Percentiles rank a stretch among this genome's conserved stretches.
Evolutionary conservation across 2,113 vertebrate genomes (phyloP).

Genomic region (Notothenia rossii): DNA sequence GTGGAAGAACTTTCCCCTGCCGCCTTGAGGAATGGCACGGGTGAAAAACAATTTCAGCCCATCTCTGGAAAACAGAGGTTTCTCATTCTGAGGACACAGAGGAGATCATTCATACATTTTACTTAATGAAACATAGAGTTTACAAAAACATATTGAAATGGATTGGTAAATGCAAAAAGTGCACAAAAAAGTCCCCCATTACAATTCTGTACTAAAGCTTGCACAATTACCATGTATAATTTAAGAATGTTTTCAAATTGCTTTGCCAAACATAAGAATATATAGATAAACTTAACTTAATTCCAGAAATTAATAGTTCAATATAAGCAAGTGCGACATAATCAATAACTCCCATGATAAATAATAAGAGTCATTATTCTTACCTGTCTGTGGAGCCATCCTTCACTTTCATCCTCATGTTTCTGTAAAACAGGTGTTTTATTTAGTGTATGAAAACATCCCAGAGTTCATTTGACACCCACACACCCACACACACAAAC

Average conservation of each 20-base stretch:
- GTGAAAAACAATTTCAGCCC: conserved; percentile 95
- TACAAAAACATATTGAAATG: neutral
- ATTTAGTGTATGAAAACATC: neutral
- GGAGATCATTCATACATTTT: neutral
- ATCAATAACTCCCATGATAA: neutral
- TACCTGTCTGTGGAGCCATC: conserved; percentile 97
- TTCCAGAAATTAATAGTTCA: neutral
- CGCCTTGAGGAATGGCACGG: conserved; percentile 92
- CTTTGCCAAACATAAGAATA: neutral
- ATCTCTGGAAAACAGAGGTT: conserved; percentile 92
- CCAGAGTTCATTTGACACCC: neutral
- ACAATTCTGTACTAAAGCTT: neutral
- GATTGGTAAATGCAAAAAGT: neutral
- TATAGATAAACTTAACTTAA: neutral
- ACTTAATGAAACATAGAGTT: neutral
- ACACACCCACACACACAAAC: conserved; percentile 47
- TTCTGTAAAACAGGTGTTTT: conserved; percentile 84
- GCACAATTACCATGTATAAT: neutral
- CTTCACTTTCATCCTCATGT: conserved; percentile 96
- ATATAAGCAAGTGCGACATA: neutral
- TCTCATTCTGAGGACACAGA: conserved; percentile 88
- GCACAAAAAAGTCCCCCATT: neutral
- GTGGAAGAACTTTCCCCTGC: conserved; percentile 94
- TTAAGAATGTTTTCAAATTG: neutral
- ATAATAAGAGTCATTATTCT: conserved; percentile 21